phyloP scores from a whole-genome alignment of 2,888 invertebrate genomes.

The Glyphotaelius pellucidus region DNA sequence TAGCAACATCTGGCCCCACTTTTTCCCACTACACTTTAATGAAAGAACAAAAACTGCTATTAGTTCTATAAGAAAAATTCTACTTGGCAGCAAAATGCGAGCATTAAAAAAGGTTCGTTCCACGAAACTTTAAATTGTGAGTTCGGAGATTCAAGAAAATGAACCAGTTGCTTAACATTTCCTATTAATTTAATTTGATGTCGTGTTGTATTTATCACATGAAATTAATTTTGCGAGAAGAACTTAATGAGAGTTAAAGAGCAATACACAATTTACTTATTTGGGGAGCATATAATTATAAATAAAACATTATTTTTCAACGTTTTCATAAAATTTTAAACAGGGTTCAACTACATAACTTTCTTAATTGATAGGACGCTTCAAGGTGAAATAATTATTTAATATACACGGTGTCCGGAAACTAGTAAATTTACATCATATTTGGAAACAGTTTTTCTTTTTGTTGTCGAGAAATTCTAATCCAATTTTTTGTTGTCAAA shows the following conservation, averaged over 20 bases:
- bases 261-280: not conserved
- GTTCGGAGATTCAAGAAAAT: not conserved
- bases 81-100: slow-evolving; percentile 16
- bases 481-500: no score
- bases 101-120: slow-evolving; percentile 42
- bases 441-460: no score
- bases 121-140: not conserved
- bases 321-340: no score
- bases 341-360: no score
- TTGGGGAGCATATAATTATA: not conserved
- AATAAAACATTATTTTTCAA: not conserved
- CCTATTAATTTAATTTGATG: not conserved
- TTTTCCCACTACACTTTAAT: slow-evolving; percentile 53
- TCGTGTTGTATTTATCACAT: not conserved
- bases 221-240: not conserved
- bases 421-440: no score
- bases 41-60: slow-evolving; percentile 59
- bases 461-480: no score
- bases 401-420: no score
- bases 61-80: slow-evolving; percentile 52
- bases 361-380: no score
- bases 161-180: not conserved
- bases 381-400: no score
- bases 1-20: slow-evolving; percentile 44
- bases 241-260: not conserved